Percentiles rank a stretch among this genome's conserved stretches.
Conservation (phyloP, 2,113 vertebrate species). For the Halichoeres trimaculatus region DNA sequence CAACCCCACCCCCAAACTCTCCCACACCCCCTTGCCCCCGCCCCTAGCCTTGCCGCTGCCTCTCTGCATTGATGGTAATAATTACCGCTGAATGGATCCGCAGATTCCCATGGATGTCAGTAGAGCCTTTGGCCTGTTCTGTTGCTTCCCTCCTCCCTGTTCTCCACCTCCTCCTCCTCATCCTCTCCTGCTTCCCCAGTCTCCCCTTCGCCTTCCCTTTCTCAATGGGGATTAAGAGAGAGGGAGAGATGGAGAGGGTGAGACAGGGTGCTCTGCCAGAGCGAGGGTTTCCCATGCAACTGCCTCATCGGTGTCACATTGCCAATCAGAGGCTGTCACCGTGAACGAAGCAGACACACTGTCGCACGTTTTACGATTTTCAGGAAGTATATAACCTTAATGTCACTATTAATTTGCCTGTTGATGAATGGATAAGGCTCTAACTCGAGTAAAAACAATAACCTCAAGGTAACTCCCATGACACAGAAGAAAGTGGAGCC, state of each 20-base stretch:
- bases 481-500: constrained; percentile 52
- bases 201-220: constrained; percentile 60
- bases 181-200: constrained; percentile 62
- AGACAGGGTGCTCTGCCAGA: constrained; percentile 65
- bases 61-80: constrained; percentile 83
- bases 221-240: constrained; percentile 78
- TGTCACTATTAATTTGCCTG: constrained; percentile 48
- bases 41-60: constrained; percentile 65
- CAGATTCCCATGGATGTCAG: constrained; percentile 83
- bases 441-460: constrained; percentile 44
- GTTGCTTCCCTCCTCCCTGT: constrained; percentile 56
- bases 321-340: constrained; percentile 57
- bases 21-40: constrained; percentile 70
- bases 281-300: constrained; percentile 62
- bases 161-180: constrained; percentile 60
- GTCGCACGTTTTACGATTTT: constrained; percentile 24
- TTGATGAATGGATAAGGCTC: constrained; percentile 33
- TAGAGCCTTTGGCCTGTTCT: constrained; percentile 79
- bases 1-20: constrained; percentile 56
- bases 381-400: constrained; percentile 14
- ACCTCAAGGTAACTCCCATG: constrained; percentile 61
- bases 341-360: constrained; percentile 31
- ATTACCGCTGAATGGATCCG: constrained; percentile 85
- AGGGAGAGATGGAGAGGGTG: constrained; percentile 65
- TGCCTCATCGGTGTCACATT: constrained; percentile 56